Conservation (phyloP, 2,888 invertebrate genomes). For the Cosmopolites sordidus region DNA sequence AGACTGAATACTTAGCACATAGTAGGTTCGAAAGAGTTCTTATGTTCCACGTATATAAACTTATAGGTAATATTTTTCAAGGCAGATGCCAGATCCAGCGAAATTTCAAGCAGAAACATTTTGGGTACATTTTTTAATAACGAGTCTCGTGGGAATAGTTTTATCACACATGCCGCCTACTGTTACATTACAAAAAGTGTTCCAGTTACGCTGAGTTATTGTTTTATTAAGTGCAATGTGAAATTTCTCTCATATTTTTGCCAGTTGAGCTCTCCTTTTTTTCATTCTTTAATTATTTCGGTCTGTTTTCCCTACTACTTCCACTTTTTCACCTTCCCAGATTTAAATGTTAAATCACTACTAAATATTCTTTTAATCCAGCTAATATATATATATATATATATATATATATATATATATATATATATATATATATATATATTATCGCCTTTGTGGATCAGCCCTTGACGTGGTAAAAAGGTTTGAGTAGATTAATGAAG, state of each 20-base stretch:
- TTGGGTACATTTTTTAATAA: conserved; percentile 45
- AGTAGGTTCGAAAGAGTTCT: too few species aligned
- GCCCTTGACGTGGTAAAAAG: too few species aligned
- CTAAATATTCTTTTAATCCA: neutral
- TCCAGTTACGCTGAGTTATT: conserved; percentile 18
- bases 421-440: too few species aligned
- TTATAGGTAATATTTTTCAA: conserved; percentile 24
- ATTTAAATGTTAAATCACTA: neutral
- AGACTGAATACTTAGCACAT: too few species aligned
- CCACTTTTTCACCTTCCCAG: neutral
- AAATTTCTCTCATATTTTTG: conserved; percentile 1
- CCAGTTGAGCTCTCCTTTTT: neutral
- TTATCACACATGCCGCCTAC: conserved; percentile 29
- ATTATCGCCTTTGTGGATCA: too few species aligned
- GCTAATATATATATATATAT: too few species aligned
- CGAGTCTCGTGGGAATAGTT: conserved; percentile 42
- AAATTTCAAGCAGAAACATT: conserved; percentile 43
- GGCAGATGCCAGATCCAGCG: conserved; percentile 37
- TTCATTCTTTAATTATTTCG: conserved; percentile 1
- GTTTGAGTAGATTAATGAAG: too few species aligned
- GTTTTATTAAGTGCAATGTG: conserved; percentile 17
- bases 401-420: too few species aligned
- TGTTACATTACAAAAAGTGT: conserved; percentile 26
- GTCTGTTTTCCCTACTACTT: neutral
- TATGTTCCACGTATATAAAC: neutral